Evolutionary conservation across 2,888 invertebrate species (phyloP).

Genomic region (Callinectes sapidus): DNA sequence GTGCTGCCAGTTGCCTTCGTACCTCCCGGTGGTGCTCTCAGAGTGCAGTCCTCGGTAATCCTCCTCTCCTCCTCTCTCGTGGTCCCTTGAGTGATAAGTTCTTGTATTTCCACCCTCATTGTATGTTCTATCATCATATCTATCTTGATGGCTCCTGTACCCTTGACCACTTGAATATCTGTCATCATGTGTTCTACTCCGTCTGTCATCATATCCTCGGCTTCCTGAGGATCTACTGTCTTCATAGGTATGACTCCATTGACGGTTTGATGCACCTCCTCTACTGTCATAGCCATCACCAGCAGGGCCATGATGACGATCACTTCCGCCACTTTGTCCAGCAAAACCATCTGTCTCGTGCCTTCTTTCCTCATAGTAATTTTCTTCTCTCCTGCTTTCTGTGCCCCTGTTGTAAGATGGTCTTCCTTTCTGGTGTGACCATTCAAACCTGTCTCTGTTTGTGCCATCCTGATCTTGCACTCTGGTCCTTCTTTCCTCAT

Average conservation of each 20-base stretch:
- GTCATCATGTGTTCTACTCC: slow-evolving; percentile 10
- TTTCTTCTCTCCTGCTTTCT: slow-evolving; percentile 27
- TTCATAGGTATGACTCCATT: slow-evolving; percentile 20
- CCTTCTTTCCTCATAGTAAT: neutral
- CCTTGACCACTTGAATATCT: slow-evolving; percentile 2
- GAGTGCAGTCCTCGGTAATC: neutral
- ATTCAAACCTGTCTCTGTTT: slow-evolving; percentile 15
- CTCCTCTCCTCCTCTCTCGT: neutral
- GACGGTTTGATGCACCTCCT: neutral
- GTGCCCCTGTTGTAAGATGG: neutral
- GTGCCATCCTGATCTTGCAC: neutral
- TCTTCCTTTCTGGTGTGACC: neutral
- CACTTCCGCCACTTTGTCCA: neutral
- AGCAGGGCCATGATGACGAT: neutral
- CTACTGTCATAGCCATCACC: slow-evolving; percentile 42
- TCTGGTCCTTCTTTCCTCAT: neutral
- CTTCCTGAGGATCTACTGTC: slow-evolving; percentile 13
- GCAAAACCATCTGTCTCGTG: neutral
- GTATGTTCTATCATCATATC: slow-evolving; percentile 10
- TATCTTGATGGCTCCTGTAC: neutral
- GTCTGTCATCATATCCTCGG: neutral
- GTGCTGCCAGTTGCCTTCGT: neutral
- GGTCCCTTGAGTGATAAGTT: neutral
- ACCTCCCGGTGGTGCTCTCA: neutral
- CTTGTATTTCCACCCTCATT: neutral